phyloP scores from a whole-genome alignment of 2,113 vertebrate species.

The Macquaria ambigua region DNA sequence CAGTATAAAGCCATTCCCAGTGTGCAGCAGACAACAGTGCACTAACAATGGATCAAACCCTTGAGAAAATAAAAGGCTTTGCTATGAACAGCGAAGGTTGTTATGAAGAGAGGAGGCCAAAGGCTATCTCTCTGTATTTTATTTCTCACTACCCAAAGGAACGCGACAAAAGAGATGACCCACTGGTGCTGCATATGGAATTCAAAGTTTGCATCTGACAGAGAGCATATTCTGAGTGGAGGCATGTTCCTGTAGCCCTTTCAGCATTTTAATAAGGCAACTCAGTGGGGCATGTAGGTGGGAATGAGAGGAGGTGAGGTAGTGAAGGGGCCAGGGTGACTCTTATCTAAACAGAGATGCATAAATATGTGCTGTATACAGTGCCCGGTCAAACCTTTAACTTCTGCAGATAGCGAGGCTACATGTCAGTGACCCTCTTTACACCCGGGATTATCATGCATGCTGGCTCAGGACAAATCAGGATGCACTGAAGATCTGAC shows the following conservation, averaged over 20 bases:
- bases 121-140: slow-evolving; percentile 48
- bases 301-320: slow-evolving; percentile 14
- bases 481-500: neutral
- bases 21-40: slow-evolving; percentile 35
- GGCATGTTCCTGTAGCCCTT: slow-evolving; percentile 28
- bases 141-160: slow-evolving; percentile 51
- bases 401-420: slow-evolving; percentile 33
- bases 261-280: slow-evolving; percentile 41
- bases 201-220: slow-evolving; percentile 34
- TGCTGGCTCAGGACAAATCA: neutral
- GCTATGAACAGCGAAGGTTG: slow-evolving; percentile 37
- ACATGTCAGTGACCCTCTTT: neutral
- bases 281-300: slow-evolving; percentile 10
- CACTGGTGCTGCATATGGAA: slow-evolving; percentile 23
- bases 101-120: slow-evolving; percentile 40
- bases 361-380: slow-evolving; percentile 5
- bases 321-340: neutral
- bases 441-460: neutral
- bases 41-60: slow-evolving; percentile 51
- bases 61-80: slow-evolving; percentile 50
- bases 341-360: slow-evolving; percentile 60
- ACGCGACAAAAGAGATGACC: slow-evolving; percentile 26
- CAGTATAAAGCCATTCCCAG: slow-evolving; percentile 17
- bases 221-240: slow-evolving; percentile 6
- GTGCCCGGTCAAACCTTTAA: neutral